Base-by-base conservation (phyloP, 2,113 vertebrate species). In the Octodon degus region DNA sequence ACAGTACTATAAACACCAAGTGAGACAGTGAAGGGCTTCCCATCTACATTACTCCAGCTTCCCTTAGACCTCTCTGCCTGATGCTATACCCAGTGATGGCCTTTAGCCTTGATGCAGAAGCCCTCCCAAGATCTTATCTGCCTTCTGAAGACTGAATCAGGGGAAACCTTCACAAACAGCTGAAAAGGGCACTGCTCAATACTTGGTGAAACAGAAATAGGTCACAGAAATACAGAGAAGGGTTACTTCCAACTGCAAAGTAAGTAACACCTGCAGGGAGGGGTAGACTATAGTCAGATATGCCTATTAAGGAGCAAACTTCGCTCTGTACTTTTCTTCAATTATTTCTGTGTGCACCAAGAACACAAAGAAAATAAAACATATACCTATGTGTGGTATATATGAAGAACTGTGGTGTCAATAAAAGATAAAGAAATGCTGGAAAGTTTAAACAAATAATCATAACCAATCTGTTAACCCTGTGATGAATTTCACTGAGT, bases 291-390 rank as follows among this genome's bases (percentile, higher is more conserved):
- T 6, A 79, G 55, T 80, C 76, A 72, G 50, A 25, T 68, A n/a
- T 19, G 72, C 60, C 74, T 77, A 16, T 27, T 10, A 79, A 34
- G 47, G 50, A 55, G 32, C 50, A 53, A 80, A 55, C 47, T 55
- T 80, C 32, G 55, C 47, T 55, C 12, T 79, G 7, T 47, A 77
- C 32, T 77, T 82, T 43, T 30, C 32, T 91, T 90, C 50, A 17
- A 20, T 95, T 53, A 88, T 80, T 83, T 81, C 63, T 92, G n/a
- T 65, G 32, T 65, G 53, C 34, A 53, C 62, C 43, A 20, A 63
- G 92, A 91, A 85, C 65, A 89, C 40, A 90, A 79, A 53, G 62
- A 83, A 83, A 93, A 67, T 10, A 58, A 89, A 32, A 20, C n/a
- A 63, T 14, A 81, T 27, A 72, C 63, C 30, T 30, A 76, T 55